Evolutionary conservation across 1,140 invertebrate genomes (phyloP), one percentile per base, ranked within the genome.

Genomic region (Drosophila trapezifrons): DNA sequence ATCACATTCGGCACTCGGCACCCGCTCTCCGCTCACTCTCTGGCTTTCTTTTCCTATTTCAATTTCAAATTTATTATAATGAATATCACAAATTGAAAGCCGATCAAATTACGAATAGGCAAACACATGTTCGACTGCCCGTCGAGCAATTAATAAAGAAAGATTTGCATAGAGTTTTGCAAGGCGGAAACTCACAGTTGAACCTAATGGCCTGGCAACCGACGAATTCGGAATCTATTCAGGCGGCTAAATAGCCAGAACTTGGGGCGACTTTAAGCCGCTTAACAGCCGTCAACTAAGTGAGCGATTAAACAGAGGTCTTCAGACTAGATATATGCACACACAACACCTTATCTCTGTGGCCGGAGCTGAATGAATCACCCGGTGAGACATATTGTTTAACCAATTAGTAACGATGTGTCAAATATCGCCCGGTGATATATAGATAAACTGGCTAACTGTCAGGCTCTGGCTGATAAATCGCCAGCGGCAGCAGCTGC

Each of bases 401-500:
- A 78, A 67, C 78, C 76, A 77, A 85, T 85, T 85, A 85, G 83
- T 82, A 82, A 87, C 62, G 62, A 87, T 70, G 82, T 85, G 82
- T 85, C 78, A 87, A 87, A 78, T 86, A 69, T 84, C 65, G 37
- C 60, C 57, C 63, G 65, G 38, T 60, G 64, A 64, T 72, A 45
- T 78, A 59, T 67, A 56, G 66, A 43, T 67, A 64, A 67, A 74
- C 57, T 64, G 76, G 69, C 67, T 71, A 60, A 80, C 65, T 69
- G 76, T 82, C 79, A 82, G 57, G 49, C 67, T 43, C 66, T 35
- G 32, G 35, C 49, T 56, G 70, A 74, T 75, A 75, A 75, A 75
- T 75, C 49, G 64, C 72, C 57, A 35, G 47, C 46, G 58, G 78
- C 82, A 35, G 78, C 63, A 79, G 76, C 73, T 22, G 51, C 65